These are phyloP conservation scores for Macrotis lagotis DNA, from an alignment of 2,113 vertebrate species.

Conservation along the genomic window DNA sequence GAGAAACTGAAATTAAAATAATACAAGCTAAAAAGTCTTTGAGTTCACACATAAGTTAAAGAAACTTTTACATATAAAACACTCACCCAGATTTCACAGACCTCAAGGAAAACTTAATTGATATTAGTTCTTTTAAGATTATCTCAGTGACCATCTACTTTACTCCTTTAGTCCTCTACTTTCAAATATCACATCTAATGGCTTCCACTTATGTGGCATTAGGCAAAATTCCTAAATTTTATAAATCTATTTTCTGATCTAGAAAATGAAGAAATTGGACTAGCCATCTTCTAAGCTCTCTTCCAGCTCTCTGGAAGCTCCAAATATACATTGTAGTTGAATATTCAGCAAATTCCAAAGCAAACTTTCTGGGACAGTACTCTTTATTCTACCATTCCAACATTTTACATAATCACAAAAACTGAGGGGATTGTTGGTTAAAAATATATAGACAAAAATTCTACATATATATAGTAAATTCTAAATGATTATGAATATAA, in stretches of 20 bases:
- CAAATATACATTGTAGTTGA: not conserved
- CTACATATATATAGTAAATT: not conserved
- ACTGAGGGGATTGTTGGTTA: rapidly evolving
- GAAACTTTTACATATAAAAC: not conserved
- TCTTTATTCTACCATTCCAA: not conserved
- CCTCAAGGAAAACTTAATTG: not conserved
- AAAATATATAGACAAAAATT: not conserved
- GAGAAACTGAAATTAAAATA: not conserved
- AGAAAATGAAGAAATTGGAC: not conserved
- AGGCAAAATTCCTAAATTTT: not conserved
- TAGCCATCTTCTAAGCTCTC: not conserved
- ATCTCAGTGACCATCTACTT: not conserved
- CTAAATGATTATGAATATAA: not conserved
- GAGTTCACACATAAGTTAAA: not conserved
- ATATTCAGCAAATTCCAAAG: not conserved
- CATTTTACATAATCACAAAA: not conserved
- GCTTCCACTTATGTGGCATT: not conserved
- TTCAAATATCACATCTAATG: not conserved
- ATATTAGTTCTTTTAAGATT: not conserved
- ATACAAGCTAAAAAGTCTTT: not conserved
- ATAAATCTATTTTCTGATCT: not conserved
- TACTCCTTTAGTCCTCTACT: not conserved
- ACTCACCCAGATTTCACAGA: not conserved
- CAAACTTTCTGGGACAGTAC: not conserved
- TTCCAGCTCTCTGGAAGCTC: not conserved